Evolutionary conservation across 2,113 vertebrate species (phyloP).

Genomic region (Stictonetta naevosa): DNA sequence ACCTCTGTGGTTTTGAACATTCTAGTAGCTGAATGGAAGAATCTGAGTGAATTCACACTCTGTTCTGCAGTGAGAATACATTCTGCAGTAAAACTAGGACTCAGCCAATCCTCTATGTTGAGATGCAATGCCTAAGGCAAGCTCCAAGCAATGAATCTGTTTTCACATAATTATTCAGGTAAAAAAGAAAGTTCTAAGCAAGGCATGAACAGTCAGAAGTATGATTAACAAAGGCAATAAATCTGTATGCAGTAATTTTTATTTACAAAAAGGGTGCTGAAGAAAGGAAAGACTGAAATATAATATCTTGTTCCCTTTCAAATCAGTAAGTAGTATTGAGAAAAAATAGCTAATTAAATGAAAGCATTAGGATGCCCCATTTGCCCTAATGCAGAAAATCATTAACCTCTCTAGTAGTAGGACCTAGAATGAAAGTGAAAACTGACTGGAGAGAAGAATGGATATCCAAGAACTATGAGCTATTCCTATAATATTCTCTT

Average conservation of each 20-base stretch:
- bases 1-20: neutral
- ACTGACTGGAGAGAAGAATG: neutral
- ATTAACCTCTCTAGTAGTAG: neutral
- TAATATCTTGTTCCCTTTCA: neutral
- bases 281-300: neutral
- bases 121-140: slow-evolving; percentile 54
- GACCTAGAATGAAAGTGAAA: neutral
- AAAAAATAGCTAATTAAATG: neutral
- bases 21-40: neutral
- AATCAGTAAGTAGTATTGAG: neutral
- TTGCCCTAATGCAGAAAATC: neutral
- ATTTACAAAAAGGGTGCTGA: accelerated
- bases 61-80: neutral
- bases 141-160: neutral
- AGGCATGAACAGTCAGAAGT: neutral
- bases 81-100: neutral
- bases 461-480: neutral
- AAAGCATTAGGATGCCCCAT: neutral
- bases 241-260: neutral
- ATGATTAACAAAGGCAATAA: neutral
- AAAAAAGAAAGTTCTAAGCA: slow-evolving; percentile 20
- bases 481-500: neutral
- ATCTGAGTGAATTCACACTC: neutral
- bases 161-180: slow-evolving; percentile 39
- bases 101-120: neutral